phyloP scores from a whole-genome alignment of 2,113 vertebrate genomes.

The Mormyrus lacerda region DNA sequence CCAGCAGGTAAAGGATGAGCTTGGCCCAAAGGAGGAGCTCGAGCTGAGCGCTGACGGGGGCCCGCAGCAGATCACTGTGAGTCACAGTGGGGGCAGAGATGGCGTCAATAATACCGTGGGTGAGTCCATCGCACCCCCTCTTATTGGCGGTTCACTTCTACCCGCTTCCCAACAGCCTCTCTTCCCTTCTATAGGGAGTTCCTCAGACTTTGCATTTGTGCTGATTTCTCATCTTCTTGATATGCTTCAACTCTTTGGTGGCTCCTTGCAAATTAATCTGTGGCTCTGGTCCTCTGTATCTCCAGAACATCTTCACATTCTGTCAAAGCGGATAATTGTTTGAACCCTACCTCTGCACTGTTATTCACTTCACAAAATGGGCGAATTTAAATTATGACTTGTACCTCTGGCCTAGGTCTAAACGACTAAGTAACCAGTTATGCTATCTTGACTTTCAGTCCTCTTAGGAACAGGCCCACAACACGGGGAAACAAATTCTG shows the following conservation, averaged over 20 bases:
- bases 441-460: not conserved
- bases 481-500: not conserved
- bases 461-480: not conserved
- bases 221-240: not conserved
- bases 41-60: not conserved
- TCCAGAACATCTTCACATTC: not conserved
- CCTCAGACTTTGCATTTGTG: not conserved
- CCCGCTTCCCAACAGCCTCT: not conserved
- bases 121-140: conserved; percentile 17
- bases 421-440: not conserved
- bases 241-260: not conserved
- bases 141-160: no score
- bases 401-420: not conserved
- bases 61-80: conserved; percentile 32
- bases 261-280: not conserved
- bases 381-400: not conserved
- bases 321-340: not conserved
- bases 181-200: not conserved
- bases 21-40: not conserved
- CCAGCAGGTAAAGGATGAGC: not conserved
- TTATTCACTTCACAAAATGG: not conserved
- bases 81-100: conserved; percentile 28
- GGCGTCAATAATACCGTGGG: conserved; percentile 39
- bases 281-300: not conserved
- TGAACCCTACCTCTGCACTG: not conserved